Conservation (phyloP, 2,113 vertebrate species). For the Equus quagga region DNA sequence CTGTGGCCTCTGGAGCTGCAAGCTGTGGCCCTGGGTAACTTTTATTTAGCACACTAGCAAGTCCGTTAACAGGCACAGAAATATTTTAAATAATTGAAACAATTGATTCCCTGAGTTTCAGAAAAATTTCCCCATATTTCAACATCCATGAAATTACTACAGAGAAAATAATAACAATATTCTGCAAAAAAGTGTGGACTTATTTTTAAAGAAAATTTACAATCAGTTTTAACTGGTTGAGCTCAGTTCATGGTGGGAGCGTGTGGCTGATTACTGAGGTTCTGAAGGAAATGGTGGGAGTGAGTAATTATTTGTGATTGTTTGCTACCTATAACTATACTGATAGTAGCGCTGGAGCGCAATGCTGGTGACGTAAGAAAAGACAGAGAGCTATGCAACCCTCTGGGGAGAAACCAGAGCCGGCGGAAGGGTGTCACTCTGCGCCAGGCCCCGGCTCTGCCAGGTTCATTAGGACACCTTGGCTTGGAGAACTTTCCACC, state of each 20-base stretch:
- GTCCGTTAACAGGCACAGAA: neutral
- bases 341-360: neutral
- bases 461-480: neutral
- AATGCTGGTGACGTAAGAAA: neutral
- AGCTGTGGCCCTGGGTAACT: fast-evolving
- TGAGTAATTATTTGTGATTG: neutral
- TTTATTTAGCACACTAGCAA: neutral
- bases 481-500: neutral
- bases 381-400: neutral
- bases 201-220: neutral
- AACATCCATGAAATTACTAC: neutral
- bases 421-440: neutral
- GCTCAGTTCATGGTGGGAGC: fast-evolving
- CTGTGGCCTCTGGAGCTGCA: neutral
- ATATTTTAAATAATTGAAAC: neutral
- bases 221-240: neutral
- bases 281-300: neutral
- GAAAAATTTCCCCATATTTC: neutral
- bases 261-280: neutral
- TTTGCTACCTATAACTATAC: neutral
- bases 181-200: neutral
- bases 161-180: neutral
- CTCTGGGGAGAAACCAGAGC: neutral
- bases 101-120: neutral
- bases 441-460: neutral